Conservation (phyloP, 2,113 vertebrate genomes). For the Tautogolabrus adspersus region DNA sequence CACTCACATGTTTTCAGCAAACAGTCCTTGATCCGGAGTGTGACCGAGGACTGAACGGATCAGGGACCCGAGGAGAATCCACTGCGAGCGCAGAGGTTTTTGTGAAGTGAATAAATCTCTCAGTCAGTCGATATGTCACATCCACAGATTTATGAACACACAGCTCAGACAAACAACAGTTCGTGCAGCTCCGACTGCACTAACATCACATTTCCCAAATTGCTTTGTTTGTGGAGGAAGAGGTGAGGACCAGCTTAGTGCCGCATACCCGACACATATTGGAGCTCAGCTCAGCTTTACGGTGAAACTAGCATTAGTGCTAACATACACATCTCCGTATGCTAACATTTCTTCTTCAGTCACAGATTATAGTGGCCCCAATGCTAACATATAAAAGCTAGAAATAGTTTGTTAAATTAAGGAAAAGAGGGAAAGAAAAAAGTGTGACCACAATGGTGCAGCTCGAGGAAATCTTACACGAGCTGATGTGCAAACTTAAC, state of each 20-base stretch:
- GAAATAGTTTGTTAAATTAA: no score
- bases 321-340: background rate
- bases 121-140: constrained; percentile 47
- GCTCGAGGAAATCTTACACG: no score
- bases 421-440: no score
- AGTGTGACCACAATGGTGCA: no score
- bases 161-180: constrained; percentile 13
- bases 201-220: constrained; percentile 46
- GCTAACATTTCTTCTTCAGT: background rate
- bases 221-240: constrained; percentile 50
- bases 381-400: no score
- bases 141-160: constrained; percentile 34
- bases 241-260: constrained; percentile 48
- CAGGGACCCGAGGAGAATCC: constrained; percentile 55
- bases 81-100: constrained; percentile 32
- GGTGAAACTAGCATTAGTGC: background rate
- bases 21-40: constrained; percentile 45
- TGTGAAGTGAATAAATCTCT: constrained; percentile 61
- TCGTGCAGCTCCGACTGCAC: constrained; percentile 17
- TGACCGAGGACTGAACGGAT: constrained; percentile 50
- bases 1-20: background rate
- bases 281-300: constrained; percentile 16
- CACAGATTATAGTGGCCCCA: no score
- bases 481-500: no score
- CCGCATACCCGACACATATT: constrained; percentile 17